These are phyloP conservation scores for Micrastur ruficollis DNA, from an alignment of 2,797 vertebrate genomes.

Conservation along the genomic window DNA sequence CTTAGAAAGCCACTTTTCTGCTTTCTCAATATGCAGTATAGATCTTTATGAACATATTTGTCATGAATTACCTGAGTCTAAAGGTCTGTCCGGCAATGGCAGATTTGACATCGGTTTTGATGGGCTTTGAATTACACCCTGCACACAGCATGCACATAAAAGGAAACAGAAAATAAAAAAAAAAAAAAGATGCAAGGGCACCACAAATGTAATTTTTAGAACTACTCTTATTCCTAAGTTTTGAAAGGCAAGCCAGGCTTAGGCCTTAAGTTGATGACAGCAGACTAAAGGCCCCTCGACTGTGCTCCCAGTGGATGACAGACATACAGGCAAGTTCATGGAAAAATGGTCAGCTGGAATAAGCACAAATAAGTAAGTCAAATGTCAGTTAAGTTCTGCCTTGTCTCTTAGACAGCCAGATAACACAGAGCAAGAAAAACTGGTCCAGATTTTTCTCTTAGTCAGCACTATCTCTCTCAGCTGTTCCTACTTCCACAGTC, in stretches of 20 bases:
- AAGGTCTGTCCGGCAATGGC: not conserved
- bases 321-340: not conserved
- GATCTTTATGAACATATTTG: not conserved
- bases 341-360: not conserved
- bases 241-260: not conserved
- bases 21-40: not conserved
- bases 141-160: not conserved
- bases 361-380: not conserved
- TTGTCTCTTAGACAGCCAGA: not conserved
- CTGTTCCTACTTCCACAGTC: not conserved
- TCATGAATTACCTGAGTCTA: not conserved
- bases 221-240: not conserved
- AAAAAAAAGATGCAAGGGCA: not conserved
- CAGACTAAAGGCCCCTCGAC: not conserved
- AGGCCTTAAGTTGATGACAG: not conserved
- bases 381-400: not conserved
- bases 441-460: not conserved
- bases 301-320: not conserved
- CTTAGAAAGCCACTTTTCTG: not conserved
- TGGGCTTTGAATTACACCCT: not conserved
- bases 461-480: not conserved
- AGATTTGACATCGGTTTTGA: not conserved
- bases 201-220: not conserved
- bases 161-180: not conserved
- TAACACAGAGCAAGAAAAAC: constrained; percentile 19